Evolutionary conservation across 2,113 vertebrate species (phyloP).

Genomic region (Zosterops pallidus): DNA sequence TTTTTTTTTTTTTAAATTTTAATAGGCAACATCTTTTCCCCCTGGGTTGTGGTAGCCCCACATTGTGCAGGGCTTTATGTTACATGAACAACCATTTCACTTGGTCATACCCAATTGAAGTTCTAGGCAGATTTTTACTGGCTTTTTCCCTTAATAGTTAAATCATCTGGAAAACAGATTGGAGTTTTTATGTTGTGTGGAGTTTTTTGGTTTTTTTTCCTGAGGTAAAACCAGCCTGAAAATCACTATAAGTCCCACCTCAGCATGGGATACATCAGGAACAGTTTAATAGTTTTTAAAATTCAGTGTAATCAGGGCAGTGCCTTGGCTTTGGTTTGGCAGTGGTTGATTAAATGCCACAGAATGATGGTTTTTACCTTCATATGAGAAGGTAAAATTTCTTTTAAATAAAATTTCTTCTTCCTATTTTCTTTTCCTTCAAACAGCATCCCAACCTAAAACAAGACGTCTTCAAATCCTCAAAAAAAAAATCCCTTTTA

Average conservation of each 20-base stretch:
- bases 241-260: neutral
- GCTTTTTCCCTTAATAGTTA: neutral
- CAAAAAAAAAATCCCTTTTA: neutral
- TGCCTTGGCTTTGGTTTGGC: too few relatives aligned
- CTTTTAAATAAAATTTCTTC: too few relatives aligned
- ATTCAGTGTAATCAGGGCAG: neutral
- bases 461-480: accelerated
- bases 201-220: neutral
- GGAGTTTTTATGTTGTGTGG: neutral
- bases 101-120: neutral
- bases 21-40: neutral
- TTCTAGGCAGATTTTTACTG: neutral
- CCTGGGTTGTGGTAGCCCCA: neutral
- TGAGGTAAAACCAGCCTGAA: neutral
- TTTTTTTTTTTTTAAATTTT: neutral
- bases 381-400: neutral
- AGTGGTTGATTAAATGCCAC: accelerated
- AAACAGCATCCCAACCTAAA: neutral
- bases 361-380: neutral
- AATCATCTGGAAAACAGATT: neutral
- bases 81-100: neutral
- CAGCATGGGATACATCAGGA: neutral
- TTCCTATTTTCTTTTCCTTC: neutral
- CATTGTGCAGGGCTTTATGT: neutral
- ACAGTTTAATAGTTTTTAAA: neutral